Evolutionary conservation across 1,140 invertebrate genomes (phyloP), one percentile per base, ranked within the genome.

Genomic region (Euglossa dilemma): DNA sequence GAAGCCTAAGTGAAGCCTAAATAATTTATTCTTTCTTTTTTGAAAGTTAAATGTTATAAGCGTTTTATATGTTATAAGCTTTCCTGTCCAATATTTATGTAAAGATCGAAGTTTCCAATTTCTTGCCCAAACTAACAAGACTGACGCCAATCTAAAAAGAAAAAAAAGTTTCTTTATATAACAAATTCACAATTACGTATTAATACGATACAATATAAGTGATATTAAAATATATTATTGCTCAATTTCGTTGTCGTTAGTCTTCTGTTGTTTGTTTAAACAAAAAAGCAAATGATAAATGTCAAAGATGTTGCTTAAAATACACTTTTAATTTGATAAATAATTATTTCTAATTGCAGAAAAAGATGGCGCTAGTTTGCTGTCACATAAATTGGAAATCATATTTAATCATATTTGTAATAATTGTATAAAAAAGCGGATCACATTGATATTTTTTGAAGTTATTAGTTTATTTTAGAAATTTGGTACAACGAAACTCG

Each of bases 41-140:
- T 69, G 36, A 45, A 25, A 43, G 52, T 84, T 69, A 2, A 75
- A 74, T 69, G 73, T 75, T 36, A 52, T 77, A 9, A n/a, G 47
- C 76, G 54, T 84, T 75, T 73, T 67, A 50, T 84, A 69, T 70
- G 73, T 73, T 59, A n/a, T 70, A 76, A 73, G 20, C 43, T 69
- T 57, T 78, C 54, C 45, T 45, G 54, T 69, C 59, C 11, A 28
- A 84, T 67, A 54, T 85, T 74, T 43, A 69, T 18, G 52, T 43
- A 28, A 80, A 77, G 23, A 54, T 82, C 64, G 47, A 74, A 50
- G 20, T 80, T 72, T 25, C 66, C 18, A 72, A 84, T 85, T 80
- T 85, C 85, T 88, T 85, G 86, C 86, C 86, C 81, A 84, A 86
- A 84, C 66, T 82, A 61, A 81, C 59, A 81, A 85, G 82, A 88